These are phyloP conservation scores for Chrysolina oricalcia DNA, from an alignment of 2,888 invertebrate genomes.

Conservation along the genomic window DNA sequence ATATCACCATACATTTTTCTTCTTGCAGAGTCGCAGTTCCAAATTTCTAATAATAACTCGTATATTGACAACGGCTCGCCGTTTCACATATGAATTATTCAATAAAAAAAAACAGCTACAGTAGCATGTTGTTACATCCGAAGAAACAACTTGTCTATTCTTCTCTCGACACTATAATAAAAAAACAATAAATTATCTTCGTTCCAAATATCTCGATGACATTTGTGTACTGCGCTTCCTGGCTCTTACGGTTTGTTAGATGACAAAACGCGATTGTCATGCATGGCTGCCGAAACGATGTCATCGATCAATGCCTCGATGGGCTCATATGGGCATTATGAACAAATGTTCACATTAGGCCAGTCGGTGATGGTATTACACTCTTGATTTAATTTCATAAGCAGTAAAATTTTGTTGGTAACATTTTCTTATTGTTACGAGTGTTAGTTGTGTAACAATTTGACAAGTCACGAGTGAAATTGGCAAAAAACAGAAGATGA, in stretches of 20 bases:
- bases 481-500: too few species aligned
- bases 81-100: neutral
- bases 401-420: too few species aligned
- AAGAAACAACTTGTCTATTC: neutral
- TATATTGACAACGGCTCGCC: neutral
- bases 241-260: constrained; percentile 20
- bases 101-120: neutral
- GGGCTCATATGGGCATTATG: neutral
- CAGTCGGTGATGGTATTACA: neutral
- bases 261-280: constrained; percentile 9
- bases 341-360: neutral
- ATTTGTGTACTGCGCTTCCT: constrained; percentile 3
- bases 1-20: too few species aligned
- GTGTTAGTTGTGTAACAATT: too few species aligned
- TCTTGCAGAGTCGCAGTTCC: too few species aligned
- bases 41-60: neutral
- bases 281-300: constrained; percentile 6
- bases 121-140: constrained; percentile 10
- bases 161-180: neutral
- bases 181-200: constrained; percentile 18
- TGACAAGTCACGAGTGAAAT: too few species aligned
- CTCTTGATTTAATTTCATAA: too few species aligned
- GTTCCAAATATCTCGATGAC: constrained; percentile 16
- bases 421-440: too few species aligned
- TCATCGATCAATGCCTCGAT: constrained; percentile 10